These are phyloP conservation scores for Carassius auratus DNA, from an alignment of 2,113 vertebrate genomes.

Conservation along the genomic window DNA sequence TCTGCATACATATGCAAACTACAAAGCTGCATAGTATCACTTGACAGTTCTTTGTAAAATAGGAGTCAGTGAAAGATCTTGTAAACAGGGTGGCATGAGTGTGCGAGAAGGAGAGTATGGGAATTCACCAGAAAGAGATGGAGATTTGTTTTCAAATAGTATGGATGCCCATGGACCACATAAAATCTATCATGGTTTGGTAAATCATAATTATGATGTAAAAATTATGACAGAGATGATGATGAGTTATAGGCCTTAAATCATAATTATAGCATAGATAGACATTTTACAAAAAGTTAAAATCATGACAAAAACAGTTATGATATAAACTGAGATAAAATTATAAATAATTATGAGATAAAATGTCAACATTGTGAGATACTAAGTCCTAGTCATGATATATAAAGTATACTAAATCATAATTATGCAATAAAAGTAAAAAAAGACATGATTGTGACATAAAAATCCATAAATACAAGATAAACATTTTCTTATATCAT, in stretches of 20 bases:
- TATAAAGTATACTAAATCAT: neutral
- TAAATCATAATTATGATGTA: neutral
- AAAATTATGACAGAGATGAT: neutral
- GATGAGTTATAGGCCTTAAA: no score
- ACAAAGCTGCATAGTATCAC: conserved; percentile 11
- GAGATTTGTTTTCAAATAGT: neutral
- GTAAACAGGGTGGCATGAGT: neutral
- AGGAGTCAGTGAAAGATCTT: neutral
- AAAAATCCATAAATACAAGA: no score
- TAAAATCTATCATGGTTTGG: neutral
- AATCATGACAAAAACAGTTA: no score
- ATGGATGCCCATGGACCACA: neutral
- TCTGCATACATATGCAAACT: conserved; percentile 30
- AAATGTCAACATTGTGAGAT: neutral
- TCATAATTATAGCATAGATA: no score
- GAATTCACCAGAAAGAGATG: neutral
- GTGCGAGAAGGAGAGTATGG: neutral
- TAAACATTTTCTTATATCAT: neutral
- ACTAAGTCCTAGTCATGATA: neutral
- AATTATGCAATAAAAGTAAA: neutral
- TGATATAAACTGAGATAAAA: neutral
- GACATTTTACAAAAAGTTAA: no score
- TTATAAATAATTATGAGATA: neutral
- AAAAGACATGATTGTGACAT: neutral
- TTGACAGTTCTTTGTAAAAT: conserved; percentile 44